Evolutionary conservation across 1,140 invertebrate genomes (phyloP).

Genomic region (Pygmarrhopalites habei): DNA sequence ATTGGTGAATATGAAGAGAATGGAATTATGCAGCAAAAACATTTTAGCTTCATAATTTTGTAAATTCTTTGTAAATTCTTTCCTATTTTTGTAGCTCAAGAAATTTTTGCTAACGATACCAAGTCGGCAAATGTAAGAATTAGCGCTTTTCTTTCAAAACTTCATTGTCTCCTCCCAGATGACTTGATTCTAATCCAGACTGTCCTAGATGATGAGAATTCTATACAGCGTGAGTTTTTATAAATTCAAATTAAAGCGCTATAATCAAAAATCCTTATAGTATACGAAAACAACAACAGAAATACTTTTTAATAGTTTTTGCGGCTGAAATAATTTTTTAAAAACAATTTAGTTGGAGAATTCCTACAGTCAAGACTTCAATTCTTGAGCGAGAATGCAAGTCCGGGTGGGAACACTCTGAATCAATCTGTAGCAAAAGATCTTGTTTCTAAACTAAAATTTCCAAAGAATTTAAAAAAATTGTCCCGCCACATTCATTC

Average conservation of each 20-base stretch:
- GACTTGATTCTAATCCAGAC: conserved; percentile 61
- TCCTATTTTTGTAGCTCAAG: too few species aligned
- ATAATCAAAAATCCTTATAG: neutral
- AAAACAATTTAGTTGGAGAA: conserved; percentile 76
- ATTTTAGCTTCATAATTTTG: too few species aligned
- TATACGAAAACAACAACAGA: too few species aligned
- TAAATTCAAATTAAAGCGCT: neutral
- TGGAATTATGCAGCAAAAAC: too few species aligned
- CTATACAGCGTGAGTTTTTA: conserved; percentile 46
- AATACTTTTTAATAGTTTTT: too few species aligned
- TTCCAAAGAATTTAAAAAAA: conserved; percentile 70
- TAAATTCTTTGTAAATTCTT: too few species aligned
- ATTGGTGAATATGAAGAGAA: too few species aligned
- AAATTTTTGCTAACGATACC: conserved; percentile 58
- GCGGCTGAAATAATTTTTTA: too few species aligned
- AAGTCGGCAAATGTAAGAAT: conserved; percentile 83
- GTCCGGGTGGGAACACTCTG: conserved; percentile 59
- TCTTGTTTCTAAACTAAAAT: conserved; percentile 56
- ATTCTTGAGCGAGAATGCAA: conserved; percentile 65
- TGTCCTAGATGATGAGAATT: conserved; percentile 58
- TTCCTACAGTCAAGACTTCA: conserved; percentile 75
- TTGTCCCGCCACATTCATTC: conserved; percentile 69
- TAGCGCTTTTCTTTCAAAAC: conserved; percentile 68
- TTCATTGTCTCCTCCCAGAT: conserved; percentile 62
- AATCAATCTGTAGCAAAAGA: conserved; percentile 61